Evolutionary conservation across 2,113 vertebrate species (phyloP).

Genomic region (Boulengeromyrus knoepffleri): DNA sequence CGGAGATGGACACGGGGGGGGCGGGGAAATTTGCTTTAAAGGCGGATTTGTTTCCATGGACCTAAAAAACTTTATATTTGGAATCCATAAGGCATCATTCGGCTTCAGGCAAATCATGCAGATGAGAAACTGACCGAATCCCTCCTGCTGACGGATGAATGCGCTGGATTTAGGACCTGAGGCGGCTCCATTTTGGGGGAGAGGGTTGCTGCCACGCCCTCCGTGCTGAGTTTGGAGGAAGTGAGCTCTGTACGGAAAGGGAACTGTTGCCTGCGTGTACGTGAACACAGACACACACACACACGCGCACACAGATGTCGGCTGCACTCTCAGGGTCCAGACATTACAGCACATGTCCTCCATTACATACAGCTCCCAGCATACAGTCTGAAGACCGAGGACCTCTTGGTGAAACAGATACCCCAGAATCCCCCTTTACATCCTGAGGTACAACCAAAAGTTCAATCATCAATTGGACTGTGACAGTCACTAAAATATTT

Average conservation of each 20-base stretch:
- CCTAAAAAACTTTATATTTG: not conserved
- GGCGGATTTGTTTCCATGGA: not conserved
- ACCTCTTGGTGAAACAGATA: not conserved
- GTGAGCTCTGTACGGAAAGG: conserved; percentile 23
- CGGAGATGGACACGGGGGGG: not conserved
- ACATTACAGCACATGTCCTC: not conserved
- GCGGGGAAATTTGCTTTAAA: not conserved
- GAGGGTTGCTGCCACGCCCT: not conserved
- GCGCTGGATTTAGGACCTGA: not conserved
- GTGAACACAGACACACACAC: not conserved
- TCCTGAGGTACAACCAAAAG: not conserved
- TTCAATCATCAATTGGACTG: not conserved
- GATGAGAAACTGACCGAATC: too few relatives aligned
- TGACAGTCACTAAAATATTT: not conserved
- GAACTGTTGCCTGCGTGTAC: not conserved
- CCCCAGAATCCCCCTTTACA: not conserved
- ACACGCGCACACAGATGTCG: not conserved
- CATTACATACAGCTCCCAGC: not conserved
- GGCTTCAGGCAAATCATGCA: not conserved
- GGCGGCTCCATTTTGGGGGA: not conserved
- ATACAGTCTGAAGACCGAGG: not conserved
- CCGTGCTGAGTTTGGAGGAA: conserved; percentile 19
- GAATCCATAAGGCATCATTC: not conserved
- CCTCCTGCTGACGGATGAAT: not conserved
- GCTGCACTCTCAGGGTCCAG: not conserved